Evolutionary conservation across 2,888 invertebrate species (phyloP).

Genomic region (Anodontia alba): DNA sequence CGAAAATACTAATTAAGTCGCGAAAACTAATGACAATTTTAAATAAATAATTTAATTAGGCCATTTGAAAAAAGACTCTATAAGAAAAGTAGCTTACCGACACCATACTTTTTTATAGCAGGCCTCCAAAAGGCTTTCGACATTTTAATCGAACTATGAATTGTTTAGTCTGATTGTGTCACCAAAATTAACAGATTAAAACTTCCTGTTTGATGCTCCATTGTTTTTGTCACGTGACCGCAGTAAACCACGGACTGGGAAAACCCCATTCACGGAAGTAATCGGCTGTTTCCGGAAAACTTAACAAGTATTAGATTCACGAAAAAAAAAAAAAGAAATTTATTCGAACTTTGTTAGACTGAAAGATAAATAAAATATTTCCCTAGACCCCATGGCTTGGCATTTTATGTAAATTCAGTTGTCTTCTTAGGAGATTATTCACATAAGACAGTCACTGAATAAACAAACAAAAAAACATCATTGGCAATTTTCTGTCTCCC

Average conservation of each 20-base stretch:
- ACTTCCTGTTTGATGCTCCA: conserved; percentile 11
- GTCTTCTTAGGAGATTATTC: too few relatives aligned
- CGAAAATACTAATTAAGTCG: background rate
- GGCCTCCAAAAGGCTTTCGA: conserved; percentile 60
- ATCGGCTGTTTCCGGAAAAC: too few relatives aligned
- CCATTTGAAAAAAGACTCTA: background rate
- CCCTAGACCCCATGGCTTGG: too few relatives aligned
- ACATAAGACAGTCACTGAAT: too few relatives aligned
- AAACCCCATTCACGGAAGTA: background rate
- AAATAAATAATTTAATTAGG: background rate
- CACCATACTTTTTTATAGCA: conserved; percentile 69
- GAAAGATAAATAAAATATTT: too few relatives aligned
- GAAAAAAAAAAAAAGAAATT: too few relatives aligned
- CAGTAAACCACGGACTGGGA: background rate
- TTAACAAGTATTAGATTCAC: too few relatives aligned
- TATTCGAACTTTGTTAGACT: too few relatives aligned
- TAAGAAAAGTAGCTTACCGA: conserved; percentile 64
- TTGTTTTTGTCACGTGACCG: conserved; percentile 11
- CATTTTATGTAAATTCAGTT: too few relatives aligned
- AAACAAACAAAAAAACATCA: too few relatives aligned
- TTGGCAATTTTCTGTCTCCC: too few relatives aligned
- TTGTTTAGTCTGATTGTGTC: background rate
- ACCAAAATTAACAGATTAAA: background rate
- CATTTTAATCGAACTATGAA: conserved; percentile 29
- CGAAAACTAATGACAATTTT: conserved; percentile 30